phyloP scores from a whole-genome alignment of 2,797 vertebrate genomes.

The Erethizon dorsatum region DNA sequence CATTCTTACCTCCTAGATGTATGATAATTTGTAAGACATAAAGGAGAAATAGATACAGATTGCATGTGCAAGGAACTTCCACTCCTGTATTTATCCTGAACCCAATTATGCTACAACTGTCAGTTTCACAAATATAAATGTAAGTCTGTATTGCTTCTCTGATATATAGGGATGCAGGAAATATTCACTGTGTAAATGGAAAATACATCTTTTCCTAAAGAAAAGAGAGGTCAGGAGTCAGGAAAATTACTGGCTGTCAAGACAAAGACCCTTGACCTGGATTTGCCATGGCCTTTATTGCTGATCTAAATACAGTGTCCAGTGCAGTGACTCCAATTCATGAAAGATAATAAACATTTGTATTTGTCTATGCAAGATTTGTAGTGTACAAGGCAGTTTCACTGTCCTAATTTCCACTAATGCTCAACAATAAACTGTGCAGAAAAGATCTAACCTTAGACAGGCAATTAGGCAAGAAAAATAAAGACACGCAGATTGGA shows the following conservation, averaged over 20 bases:
- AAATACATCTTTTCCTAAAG: conserved; percentile 2
- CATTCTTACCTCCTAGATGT: neutral
- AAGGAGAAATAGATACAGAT: neutral
- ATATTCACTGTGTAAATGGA: neutral
- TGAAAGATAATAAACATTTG: neutral
- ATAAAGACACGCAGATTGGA: neutral
- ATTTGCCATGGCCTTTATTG: neutral
- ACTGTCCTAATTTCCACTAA: neutral
- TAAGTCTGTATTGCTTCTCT: neutral
- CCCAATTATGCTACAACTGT: neutral
- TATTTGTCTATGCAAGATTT: neutral
- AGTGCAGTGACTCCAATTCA: neutral
- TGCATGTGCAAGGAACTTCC: neutral
- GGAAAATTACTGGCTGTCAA: neutral
- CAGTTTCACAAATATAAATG: neutral
- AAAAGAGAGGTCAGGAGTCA: neutral
- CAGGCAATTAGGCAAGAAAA: neutral
- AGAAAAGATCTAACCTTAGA: neutral
- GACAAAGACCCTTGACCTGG: neutral
- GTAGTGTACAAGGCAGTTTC: conserved; percentile 8
- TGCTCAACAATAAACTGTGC: neutral
- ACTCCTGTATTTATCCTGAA: neutral
- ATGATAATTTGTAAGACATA: neutral
- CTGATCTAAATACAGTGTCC: neutral
- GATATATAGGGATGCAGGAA: neutral